A percentile compares a stretch with the other conserved stretches of the same genome.
Evolutionary conservation across 2,888 invertebrate species (phyloP).

Genomic region (Caenorhabditis imperialis): DNA sequence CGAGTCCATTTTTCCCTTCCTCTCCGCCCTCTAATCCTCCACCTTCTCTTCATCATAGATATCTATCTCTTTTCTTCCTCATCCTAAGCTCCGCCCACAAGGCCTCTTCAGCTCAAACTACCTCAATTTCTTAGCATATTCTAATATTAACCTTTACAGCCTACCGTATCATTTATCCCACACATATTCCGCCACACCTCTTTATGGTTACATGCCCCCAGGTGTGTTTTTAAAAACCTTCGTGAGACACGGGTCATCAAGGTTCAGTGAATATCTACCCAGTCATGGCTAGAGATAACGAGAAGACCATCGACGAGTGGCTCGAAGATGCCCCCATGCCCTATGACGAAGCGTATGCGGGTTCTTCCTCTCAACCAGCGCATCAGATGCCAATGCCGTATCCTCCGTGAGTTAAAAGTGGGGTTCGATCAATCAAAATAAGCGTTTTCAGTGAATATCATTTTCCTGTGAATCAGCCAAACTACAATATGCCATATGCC

Average conservation of each 20-base stretch:
- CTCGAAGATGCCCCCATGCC: conserved; percentile 43
- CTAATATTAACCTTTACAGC: too few species aligned
- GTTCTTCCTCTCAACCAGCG: too few species aligned
- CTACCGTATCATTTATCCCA: too few species aligned
- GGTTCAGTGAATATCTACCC: background rate
- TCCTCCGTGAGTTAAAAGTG: too few species aligned
- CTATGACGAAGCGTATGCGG: background rate
- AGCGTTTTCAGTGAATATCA: too few species aligned
- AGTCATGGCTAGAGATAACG: background rate
- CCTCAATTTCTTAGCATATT: too few species aligned
- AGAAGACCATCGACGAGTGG: conserved; percentile 17
- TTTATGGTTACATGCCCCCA: background rate
- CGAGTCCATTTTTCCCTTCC: too few species aligned
- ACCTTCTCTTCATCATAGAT: conserved; percentile 7
- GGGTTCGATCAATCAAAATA: too few species aligned
- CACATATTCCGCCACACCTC: too few species aligned
- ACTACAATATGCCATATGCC: too few species aligned
- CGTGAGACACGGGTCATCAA: background rate
- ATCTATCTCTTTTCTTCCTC: conserved; percentile 3
- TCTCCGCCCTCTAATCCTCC: background rate
- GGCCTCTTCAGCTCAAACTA: background rate
- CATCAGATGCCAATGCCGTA: too few species aligned
- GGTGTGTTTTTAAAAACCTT: background rate
- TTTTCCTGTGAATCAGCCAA: too few species aligned
- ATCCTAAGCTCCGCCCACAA: background rate